These are phyloP conservation scores for Drosophila paramelanica DNA, from an alignment of 2,888 invertebrate species.

Conservation along the genomic window DNA sequence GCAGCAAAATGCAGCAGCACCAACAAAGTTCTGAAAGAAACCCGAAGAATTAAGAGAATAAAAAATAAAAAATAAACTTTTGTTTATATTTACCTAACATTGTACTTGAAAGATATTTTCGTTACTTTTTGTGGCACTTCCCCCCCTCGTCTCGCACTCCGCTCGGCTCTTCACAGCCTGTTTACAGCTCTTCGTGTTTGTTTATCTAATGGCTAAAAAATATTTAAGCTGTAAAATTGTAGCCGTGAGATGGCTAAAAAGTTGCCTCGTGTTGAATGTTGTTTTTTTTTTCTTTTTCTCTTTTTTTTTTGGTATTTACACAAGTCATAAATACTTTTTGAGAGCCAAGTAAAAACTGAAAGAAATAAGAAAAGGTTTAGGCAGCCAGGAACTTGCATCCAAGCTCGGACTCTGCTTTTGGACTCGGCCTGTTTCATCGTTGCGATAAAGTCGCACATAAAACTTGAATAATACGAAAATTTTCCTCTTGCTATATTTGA, in stretches of 20 bases:
- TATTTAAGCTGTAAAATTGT: constrained; percentile 76
- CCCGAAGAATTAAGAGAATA: constrained; percentile 18
- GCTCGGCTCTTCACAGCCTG: constrained; percentile 8
- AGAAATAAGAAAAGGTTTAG: constrained; percentile 56
- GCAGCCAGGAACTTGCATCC: neutral
- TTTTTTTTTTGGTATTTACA: constrained; percentile 51
- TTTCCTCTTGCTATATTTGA: constrained; percentile 67
- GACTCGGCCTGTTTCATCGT: constrained; percentile 4
- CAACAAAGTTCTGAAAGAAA: constrained; percentile 33
- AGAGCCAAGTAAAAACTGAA: constrained; percentile 8
- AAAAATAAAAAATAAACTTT: constrained; percentile 47
- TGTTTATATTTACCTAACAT: constrained; percentile 83
- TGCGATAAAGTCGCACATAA: constrained; percentile 54
- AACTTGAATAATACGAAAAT: constrained; percentile 50
- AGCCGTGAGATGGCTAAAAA: constrained; percentile 69
- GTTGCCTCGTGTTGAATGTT: constrained; percentile 28
- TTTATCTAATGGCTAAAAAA: constrained; percentile 80
- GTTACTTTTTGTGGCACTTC: constrained; percentile 49
- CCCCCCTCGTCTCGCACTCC: neutral
- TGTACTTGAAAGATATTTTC: constrained; percentile 82
- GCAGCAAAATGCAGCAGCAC: constrained; percentile 64
- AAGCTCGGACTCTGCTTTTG: constrained; percentile 11
- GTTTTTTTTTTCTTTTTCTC: constrained; percentile 6
- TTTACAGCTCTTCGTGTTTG: constrained; percentile 59
- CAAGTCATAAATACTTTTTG: constrained; percentile 72